Evolutionary conservation across 2,888 invertebrate species (phyloP).

Genomic region (Arrhopalites spinosus): DNA sequence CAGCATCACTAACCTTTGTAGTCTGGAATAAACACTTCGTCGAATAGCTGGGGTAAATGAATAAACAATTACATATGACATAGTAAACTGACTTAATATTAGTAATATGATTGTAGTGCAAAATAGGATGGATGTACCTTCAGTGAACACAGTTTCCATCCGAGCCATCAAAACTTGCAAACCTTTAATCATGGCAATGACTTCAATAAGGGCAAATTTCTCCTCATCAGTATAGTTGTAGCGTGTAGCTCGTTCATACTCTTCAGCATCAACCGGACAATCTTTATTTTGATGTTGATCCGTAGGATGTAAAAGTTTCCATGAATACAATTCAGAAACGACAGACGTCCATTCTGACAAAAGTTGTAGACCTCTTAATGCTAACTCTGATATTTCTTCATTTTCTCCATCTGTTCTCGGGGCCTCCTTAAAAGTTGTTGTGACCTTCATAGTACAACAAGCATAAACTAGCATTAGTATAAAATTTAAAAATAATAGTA

Average conservation of each 20-base stretch:
- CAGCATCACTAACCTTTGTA: constrained; percentile 75
- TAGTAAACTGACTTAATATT: too few relatives aligned
- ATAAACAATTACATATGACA: too few relatives aligned
- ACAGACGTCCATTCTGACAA: constrained; percentile 96
- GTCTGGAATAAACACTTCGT: constrained; percentile 90
- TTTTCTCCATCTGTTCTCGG: constrained; percentile 63
- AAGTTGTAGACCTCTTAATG: constrained; percentile 87
- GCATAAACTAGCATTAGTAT: constrained; percentile 1
- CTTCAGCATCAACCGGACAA: constrained; percentile 95
- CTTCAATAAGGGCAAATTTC: constrained; percentile 96
- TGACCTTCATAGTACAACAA: too few relatives aligned
- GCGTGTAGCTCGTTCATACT: constrained; percentile 94
- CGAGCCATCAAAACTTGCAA: constrained; percentile 94
- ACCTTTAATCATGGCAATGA: constrained; percentile 99
- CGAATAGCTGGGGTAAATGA: too few relatives aligned
- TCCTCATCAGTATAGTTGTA: constrained; percentile 98
- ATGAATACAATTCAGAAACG: constrained; percentile 94
- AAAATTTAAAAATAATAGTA: not conserved
- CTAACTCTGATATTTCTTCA: constrained; percentile 62
- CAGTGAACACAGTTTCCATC: constrained; percentile 95
- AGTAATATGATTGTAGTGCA: too few relatives aligned
- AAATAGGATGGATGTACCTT: too few relatives aligned
- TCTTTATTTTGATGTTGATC: constrained; percentile 93
- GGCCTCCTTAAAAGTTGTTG: constrained; percentile 62
- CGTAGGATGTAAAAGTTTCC: constrained; percentile 97